Percentiles rank a stretch among this genome's conserved stretches.
Evolutionary conservation across 2,888 invertebrate species (phyloP).

Genomic region (Phragmatobia fuliginosa): DNA sequence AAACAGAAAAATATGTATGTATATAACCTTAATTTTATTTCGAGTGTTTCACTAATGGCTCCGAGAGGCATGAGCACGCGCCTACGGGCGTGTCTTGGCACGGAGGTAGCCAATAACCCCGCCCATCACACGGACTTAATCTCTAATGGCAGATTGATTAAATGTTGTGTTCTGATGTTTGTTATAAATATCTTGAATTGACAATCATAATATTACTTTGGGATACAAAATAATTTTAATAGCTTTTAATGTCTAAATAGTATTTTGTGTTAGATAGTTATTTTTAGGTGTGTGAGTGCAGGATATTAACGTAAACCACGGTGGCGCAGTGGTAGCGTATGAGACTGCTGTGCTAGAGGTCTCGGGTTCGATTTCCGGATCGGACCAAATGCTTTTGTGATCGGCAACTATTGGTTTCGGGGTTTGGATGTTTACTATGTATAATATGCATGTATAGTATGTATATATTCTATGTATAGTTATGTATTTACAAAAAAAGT

Average conservation of each 20-base stretch:
- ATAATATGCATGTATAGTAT: no score
- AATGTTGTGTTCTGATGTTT: conserved; percentile 4
- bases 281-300: no score
- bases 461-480: no score
- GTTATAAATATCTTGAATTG: conserved; percentile 2
- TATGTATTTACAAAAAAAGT: no score
- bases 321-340: no score
- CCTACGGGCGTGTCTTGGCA: conserved; percentile 61
- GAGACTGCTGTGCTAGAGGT: no score
- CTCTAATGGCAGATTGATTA: not conserved
- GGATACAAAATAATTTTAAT: not conserved
- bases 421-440: no score
- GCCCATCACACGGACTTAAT: conserved; percentile 28
- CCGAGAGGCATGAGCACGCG: conserved; percentile 46
- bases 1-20: not conserved
- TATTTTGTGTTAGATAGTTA: not conserved
- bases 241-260: not conserved
- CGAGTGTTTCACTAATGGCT: conserved; percentile 31
- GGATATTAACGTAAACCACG: no score
- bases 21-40: conserved; percentile 34
- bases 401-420: no score
- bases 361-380: no score
- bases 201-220: not conserved
- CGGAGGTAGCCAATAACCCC: conserved; percentile 26
- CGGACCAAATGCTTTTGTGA: no score